Evolutionary conservation across 2,888 invertebrate genomes (phyloP).

Genomic region (Neoitamus cyanurus): DNA sequence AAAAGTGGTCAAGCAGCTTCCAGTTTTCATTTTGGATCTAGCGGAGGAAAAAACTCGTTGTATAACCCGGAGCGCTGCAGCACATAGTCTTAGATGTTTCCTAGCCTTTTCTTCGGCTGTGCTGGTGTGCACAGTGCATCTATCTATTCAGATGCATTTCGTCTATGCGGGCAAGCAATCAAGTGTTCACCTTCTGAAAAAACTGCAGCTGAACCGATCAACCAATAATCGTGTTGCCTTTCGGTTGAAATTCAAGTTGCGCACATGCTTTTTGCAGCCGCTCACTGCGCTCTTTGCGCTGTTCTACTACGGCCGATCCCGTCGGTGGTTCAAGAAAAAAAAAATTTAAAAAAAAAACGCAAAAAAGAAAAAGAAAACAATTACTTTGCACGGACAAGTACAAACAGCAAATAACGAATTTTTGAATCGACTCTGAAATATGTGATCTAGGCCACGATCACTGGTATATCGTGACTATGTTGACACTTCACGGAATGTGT

Average conservation of each 20-base stretch:
- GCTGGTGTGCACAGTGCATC: not conserved
- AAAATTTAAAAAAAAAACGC: not conserved
- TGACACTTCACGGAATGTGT: constrained; percentile 53
- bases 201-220: constrained; percentile 47
- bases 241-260: constrained; percentile 46
- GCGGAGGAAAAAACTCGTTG: constrained; percentile 50
- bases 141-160: constrained; percentile 37
- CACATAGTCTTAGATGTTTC: constrained; percentile 3
- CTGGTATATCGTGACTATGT: constrained; percentile 52
- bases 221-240: constrained; percentile 47
- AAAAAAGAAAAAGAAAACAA: constrained; percentile 20
- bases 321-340: not conserved
- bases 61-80: constrained; percentile 26
- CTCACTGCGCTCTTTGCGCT: constrained; percentile 14
- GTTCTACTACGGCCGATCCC: constrained; percentile 2
- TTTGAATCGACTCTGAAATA: constrained; percentile 44
- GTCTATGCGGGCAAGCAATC: constrained; percentile 43
- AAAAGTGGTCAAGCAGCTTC: constrained; percentile 58
- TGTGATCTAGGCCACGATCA: constrained; percentile 53
- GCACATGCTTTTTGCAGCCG: constrained; percentile 41
- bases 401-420: constrained; percentile 45
- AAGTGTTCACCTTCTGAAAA: constrained; percentile 49
- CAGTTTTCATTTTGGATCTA: constrained; percentile 55
- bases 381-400: constrained; percentile 40
- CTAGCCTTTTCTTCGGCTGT: not conserved